Evolutionary conservation across 2,113 vertebrate genomes (phyloP), one percentile per base, ranked within the genome.

Genomic region (Vidua chalybeata): DNA sequence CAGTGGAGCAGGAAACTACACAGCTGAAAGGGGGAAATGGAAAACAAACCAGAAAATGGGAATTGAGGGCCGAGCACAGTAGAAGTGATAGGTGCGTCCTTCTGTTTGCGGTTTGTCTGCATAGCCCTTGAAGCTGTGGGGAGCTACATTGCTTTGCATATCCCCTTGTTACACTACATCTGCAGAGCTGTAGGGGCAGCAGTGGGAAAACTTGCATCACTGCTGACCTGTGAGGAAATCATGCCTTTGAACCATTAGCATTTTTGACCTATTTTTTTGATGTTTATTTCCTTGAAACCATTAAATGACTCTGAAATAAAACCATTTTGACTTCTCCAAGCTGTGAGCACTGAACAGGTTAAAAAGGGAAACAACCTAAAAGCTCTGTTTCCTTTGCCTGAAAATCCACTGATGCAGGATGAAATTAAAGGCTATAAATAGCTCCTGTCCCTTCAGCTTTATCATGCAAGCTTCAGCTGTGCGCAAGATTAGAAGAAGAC

Each of bases 401-500:
- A 89, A 96, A 97, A 94, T 96, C 97, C 95, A 97, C 89, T 96
- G 97, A 96, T 97, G 97, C 97, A 95, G 92, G 95, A 89, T 97
- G 94, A 97, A 97, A 97, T 97, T 94, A 97, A 97, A 97, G 95
- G 87, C 96, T 97, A 97, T 96, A 97, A 97, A 97, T 97, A 97
- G 97, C 88, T 96, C 89, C 91, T 92, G 96, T 97, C 97, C 96
- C 94, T 96, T 97, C 93, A 97, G 95, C 94, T 96, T 95, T 94
- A 96, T 97, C 96, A 81, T 96, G 82, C 94, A 82, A 93, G 96
- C 96, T 94, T 97, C 4, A 64, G 73, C 94, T 95, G 71, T 75
- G 91, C 2, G 2, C 82, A 85, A 89, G 97, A 97, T 97, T 97
- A 97, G 94, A 83, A 94, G 95, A 96, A 93, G 96, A 97, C 94